Conservation (phyloP, 2,113 vertebrate genomes). For the Pedetes capensis region DNA sequence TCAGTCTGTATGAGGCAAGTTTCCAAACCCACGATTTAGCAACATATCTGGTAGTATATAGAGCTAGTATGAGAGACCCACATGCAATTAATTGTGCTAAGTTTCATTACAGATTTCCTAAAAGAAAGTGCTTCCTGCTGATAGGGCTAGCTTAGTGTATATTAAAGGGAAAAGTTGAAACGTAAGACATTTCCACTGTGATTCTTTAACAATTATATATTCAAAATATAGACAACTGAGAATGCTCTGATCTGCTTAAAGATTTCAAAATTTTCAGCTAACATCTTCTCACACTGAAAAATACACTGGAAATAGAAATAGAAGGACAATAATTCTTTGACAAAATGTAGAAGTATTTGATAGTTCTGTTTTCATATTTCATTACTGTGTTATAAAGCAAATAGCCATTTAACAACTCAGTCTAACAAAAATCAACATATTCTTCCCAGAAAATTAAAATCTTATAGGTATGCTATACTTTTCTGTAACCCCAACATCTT, state of each 20-base stretch:
- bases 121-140: slow-evolving; percentile 44
- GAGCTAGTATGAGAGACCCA: background rate
- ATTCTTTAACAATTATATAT: slow-evolving; percentile 30
- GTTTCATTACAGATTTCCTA: slow-evolving; percentile 40
- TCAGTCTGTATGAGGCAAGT: background rate
- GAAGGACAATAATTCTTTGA: background rate
- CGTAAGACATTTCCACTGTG: background rate
- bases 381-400: background rate
- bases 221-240: background rate
- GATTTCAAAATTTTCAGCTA: background rate
- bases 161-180: slow-evolving; percentile 12
- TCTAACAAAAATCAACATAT: background rate
- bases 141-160: background rate
- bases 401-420: background rate
- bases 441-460: slow-evolving; percentile 22
- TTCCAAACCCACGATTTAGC: slow-evolving; percentile 37
- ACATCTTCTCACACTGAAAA: background rate
- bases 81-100: slow-evolving; percentile 34
- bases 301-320: background rate
- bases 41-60: background rate
- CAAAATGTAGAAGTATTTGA: background rate
- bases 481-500: slow-evolving; percentile 30
- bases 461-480: background rate
- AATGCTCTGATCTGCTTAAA: background rate
- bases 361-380: slow-evolving; percentile 25